phyloP scores from a whole-genome alignment of 2,888 invertebrate genomes.

The Drosophila merina region DNA sequence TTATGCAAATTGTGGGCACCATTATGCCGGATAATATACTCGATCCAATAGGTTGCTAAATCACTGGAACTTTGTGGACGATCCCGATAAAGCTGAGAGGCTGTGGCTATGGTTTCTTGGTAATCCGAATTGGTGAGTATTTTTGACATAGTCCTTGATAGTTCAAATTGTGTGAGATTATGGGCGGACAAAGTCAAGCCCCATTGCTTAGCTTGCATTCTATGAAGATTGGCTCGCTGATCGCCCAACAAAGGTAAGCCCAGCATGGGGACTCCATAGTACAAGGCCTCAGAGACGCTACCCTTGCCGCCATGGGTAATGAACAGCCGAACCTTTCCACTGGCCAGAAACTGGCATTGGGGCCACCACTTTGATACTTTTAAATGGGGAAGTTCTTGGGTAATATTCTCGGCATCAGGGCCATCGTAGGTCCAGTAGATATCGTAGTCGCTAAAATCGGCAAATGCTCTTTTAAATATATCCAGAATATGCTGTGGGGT shows the following conservation, averaged over 20 bases:
- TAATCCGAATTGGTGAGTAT: constrained; percentile 58
- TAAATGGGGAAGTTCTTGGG: constrained; percentile 72
- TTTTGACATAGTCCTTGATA: constrained; percentile 47
- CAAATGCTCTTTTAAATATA: constrained; percentile 50
- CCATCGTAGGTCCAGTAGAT: constrained; percentile 73
- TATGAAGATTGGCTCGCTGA: constrained; percentile 90
- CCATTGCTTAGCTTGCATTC: constrained; percentile 87
- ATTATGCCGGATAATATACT: constrained; percentile 85
- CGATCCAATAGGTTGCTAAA: constrained; percentile 85
- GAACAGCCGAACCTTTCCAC: constrained; percentile 86
- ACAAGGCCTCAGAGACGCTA: constrained; percentile 91
- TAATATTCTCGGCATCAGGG: constrained; percentile 34
- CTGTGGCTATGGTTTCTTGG: constrained; percentile 22
- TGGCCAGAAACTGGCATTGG: constrained; percentile 90
- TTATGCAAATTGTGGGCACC: constrained; percentile 85
- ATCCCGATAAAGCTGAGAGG: constrained; percentile 85
- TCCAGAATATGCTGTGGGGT: constrained; percentile 19
- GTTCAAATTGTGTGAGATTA: constrained; percentile 31
- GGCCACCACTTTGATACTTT: constrained; percentile 83
- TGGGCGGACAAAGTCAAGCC: constrained; percentile 55
- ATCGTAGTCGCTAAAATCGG: constrained; percentile 48
- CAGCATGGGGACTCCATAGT: constrained; percentile 90
- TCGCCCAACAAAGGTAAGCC: constrained; percentile 91
- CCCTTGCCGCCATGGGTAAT: constrained; percentile 86
- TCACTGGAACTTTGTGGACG: constrained; percentile 85